Base-by-base conservation (phyloP, 2,888 invertebrate species). In the Hirtodrosophila duncani region DNA sequence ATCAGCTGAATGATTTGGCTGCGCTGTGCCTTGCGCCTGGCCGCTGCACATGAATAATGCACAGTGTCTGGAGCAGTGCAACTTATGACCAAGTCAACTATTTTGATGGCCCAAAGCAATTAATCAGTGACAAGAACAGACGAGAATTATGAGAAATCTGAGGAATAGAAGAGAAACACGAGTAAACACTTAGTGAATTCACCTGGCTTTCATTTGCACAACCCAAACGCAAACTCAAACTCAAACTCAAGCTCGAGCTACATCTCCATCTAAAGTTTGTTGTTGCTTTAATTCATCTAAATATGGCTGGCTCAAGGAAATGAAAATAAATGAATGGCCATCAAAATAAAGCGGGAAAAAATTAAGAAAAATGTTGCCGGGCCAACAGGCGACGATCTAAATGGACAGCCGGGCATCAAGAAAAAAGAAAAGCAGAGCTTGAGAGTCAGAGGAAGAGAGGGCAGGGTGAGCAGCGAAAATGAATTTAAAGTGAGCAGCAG, bases 321-420 rank as follows among this genome's bases (percentile, higher is more conserved):
- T 79, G 75, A 70, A 79, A 79, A 81, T 75, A 81, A 81, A 75
- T 78, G 75, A 65, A 63, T 44, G 42, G 59, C 53, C 79, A 78
- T 75, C 79, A 81, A 67, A 81, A 78, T 78, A 78, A 81, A 81
- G 56, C 60, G 79, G 44, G 67, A 58, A 78, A 78, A 51, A 81
- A 80, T 81, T 74, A 78, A 78, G 78, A 78, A 81, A 75, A 75
- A 78, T 74, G 67, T 56, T 42, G 41, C 6, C 42, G 23, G 34
- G n/a, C 27, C n/a, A 13, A 20, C 23, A 23, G 33, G 29, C 41
- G 62, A 43, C 46, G 29, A 45, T 55, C 36, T 44, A 44, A 13
- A 29, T 27, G 41, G 44, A 59, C 43, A 48, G 14, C 7, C 33
- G 9, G 24, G 24, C 41, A 4, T 14, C 48, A 52, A 26, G 33